Percentiles rank a stretch among this genome's conserved stretches.
Evolutionary conservation across 2,888 invertebrate species (phyloP).

Genomic region (Strigamia maritima): DNA sequence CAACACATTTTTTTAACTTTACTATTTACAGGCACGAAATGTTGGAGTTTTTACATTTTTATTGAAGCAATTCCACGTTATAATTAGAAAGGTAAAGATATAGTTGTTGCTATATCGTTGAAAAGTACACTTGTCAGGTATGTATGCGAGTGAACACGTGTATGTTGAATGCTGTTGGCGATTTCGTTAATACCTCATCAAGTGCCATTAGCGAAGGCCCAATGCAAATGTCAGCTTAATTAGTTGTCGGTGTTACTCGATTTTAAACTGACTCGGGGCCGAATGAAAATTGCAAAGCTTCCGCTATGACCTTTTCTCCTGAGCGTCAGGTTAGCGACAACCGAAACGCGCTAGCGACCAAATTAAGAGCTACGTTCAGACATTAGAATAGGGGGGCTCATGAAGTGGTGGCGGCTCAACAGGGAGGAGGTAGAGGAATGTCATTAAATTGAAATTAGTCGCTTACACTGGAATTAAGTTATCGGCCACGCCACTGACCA

Average conservation of each 20-base stretch:
- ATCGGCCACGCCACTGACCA: constrained; percentile 8
- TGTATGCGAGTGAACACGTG: background rate
- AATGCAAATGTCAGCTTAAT: constrained; percentile 36
- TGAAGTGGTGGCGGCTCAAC: constrained; percentile 6
- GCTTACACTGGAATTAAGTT: constrained; percentile 16
- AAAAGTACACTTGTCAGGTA: background rate
- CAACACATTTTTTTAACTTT: too few species aligned
- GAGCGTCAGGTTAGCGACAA: constrained; percentile 12
- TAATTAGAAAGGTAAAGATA: too few species aligned
- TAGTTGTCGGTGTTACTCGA: constrained; percentile 34
- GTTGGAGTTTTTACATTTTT: too few species aligned
- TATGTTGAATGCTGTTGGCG: background rate
- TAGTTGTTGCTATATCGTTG: background rate
- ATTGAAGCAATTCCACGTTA: too few species aligned
- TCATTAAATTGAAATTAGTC: constrained; percentile 23
- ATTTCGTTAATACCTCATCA: constrained; percentile 35
- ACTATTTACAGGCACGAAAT: too few species aligned
- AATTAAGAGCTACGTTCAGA: constrained; percentile 16
- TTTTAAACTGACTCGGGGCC: constrained; percentile 31
- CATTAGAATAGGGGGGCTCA: constrained; percentile 6
- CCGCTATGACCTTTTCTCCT: constrained; percentile 6
- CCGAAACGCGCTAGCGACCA: constrained; percentile 1
- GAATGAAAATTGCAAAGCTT: constrained; percentile 34
- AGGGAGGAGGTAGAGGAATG: constrained; percentile 11
- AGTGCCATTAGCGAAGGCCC: constrained; percentile 34